phyloP scores from a whole-genome alignment of 2,113 vertebrate species.

The Sakesphorus luctuosus region DNA sequence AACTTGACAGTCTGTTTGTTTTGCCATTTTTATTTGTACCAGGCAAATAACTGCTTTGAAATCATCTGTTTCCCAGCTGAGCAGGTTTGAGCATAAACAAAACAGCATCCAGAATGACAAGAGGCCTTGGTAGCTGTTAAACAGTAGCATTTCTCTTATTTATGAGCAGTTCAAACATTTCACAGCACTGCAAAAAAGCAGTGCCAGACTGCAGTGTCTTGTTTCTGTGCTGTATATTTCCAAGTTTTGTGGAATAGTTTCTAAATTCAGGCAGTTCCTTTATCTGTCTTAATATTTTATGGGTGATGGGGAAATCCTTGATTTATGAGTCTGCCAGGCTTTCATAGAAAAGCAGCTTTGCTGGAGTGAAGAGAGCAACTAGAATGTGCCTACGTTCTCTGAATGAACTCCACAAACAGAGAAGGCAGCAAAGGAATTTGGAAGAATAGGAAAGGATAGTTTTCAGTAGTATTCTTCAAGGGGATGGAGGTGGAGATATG shows the following conservation, averaged over 20 bases:
- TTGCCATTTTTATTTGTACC: not conserved
- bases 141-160: not conserved
- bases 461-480: not conserved
- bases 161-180: not conserved
- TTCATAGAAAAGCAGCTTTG: not conserved
- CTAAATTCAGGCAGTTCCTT: not conserved
- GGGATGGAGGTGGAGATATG: not conserved
- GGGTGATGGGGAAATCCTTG: not conserved
- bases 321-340: not conserved
- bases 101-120: not conserved
- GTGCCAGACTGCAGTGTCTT: not conserved
- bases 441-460: not conserved
- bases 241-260: not conserved
- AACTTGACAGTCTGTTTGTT: not conserved
- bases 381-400: not conserved
- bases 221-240: not conserved
- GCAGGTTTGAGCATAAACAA: not conserved
- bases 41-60: not conserved
- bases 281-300: not conserved
- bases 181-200: not conserved
- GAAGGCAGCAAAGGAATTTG: not conserved
- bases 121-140: not conserved
- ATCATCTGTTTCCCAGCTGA: not conserved
- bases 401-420: not conserved
- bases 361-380: not conserved